Evolutionary conservation across 2,888 invertebrate genomes (phyloP).

Genomic region (Cynaeus angustus): DNA sequence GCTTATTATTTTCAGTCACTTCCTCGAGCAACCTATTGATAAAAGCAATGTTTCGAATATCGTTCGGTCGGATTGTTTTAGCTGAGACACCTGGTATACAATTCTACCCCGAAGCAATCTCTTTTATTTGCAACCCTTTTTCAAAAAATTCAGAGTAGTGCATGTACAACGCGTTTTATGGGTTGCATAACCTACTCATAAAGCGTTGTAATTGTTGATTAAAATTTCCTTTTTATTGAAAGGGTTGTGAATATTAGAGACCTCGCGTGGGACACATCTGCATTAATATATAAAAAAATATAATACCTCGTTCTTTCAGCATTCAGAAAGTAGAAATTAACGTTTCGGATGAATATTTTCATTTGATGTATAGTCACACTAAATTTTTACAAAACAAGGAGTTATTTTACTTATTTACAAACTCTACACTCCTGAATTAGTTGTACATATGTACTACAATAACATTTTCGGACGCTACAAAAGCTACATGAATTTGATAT

Average conservation of each 20-base stretch:
- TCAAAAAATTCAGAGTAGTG: background rate
- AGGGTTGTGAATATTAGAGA: no score
- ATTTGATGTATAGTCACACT: slow-evolving; percentile 50
- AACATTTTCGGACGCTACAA: slow-evolving; percentile 53
- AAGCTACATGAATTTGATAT: slow-evolving; percentile 56
- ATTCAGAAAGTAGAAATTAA: slow-evolving; percentile 12
- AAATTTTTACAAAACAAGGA: slow-evolving; percentile 23
- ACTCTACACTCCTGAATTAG: slow-evolving; percentile 45
- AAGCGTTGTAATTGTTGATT: background rate
- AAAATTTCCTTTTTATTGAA: no score
- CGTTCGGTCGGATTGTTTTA: slow-evolving; percentile 13
- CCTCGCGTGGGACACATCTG: background rate
- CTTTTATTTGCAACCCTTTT: no score
- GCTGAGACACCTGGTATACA: slow-evolving; percentile 23
- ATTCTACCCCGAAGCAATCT: slow-evolving; percentile 8
- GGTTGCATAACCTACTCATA: background rate
- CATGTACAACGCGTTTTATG: background rate
- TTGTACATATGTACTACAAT: slow-evolving; percentile 43
- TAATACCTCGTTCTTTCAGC: slow-evolving; percentile 36
- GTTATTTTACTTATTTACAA: slow-evolving; percentile 43
- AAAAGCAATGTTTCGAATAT: slow-evolving; percentile 8
- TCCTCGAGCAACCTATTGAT: background rate
- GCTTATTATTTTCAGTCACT: slow-evolving; percentile 4
- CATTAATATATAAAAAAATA: background rate
- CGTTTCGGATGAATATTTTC: slow-evolving; percentile 34